Evolutionary conservation across 1,140 invertebrate species (phyloP).

Genomic region (Aleiodes sp.): DNA sequence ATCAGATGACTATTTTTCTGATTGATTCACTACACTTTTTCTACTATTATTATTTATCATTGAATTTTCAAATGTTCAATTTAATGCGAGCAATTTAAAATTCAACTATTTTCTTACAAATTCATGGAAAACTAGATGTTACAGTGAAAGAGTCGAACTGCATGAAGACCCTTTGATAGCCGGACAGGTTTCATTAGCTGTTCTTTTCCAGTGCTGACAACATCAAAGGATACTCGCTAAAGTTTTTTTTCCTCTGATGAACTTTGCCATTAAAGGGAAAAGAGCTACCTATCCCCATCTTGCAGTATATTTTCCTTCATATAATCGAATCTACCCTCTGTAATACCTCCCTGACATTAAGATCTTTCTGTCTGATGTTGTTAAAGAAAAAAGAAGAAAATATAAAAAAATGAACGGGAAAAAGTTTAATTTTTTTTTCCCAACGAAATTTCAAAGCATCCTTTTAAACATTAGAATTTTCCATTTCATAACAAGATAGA

Average conservation of each 20-base stretch:
- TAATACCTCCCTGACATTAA: not conserved
- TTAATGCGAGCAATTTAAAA: too few species aligned
- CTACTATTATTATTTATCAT: too few species aligned
- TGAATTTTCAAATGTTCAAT: too few species aligned
- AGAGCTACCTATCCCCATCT: not conserved
- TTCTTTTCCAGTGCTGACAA: not conserved
- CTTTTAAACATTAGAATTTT: too few species aligned
- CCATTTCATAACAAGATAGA: too few species aligned
- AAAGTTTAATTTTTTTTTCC: too few species aligned
- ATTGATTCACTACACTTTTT: too few species aligned
- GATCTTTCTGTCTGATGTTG: not conserved
- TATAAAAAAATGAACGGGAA: not conserved
- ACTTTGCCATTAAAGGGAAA: slow-evolving; percentile 20
- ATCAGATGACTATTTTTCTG: too few species aligned
- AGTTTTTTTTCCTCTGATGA: slow-evolving; percentile 22
- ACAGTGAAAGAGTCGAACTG: not conserved
- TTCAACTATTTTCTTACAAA: too few species aligned
- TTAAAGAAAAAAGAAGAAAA: not conserved
- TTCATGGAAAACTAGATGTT: slow-evolving; percentile 8
- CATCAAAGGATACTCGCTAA: slow-evolving; percentile 30
- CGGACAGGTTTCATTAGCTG: slow-evolving; percentile 10
- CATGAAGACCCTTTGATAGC: not conserved
- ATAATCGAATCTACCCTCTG: not conserved
- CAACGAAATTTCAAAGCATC: too few species aligned
- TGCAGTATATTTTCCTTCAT: not conserved